A percentile compares a stretch with the other conserved stretches of the same genome.
These are phyloP conservation scores for Caenorhabditis parvicauda DNA, from an alignment of 2,888 invertebrate species.

Conservation along the genomic window DNA sequence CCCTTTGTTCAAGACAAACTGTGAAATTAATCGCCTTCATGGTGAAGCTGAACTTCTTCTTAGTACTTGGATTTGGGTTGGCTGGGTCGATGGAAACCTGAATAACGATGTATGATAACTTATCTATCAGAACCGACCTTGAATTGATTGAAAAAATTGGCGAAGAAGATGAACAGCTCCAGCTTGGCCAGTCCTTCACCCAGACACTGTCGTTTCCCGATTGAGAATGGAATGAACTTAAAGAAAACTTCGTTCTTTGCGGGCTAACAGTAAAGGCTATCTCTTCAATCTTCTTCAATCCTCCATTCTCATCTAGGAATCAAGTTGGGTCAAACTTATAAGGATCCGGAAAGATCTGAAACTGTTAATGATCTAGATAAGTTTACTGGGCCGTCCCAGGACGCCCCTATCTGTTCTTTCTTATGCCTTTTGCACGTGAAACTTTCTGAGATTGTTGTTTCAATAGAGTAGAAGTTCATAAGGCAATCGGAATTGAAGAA, in stretches of 20 bases:
- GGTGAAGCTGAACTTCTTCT: constrained; percentile 19
- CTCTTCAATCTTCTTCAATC: constrained; percentile 22
- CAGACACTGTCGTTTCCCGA: constrained; percentile 38
- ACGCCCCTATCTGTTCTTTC: too few relatives aligned
- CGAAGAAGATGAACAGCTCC: constrained; percentile 35
- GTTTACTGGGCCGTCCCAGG: too few relatives aligned
- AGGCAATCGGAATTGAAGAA: too few relatives aligned
- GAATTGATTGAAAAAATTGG: constrained; percentile 34
- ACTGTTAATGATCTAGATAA: too few relatives aligned
- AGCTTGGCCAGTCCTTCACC: constrained; percentile 35
- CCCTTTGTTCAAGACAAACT: constrained; percentile 13
- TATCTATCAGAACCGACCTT: constrained; percentile 4
- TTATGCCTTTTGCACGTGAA: too few relatives aligned
- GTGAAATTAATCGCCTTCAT: constrained; percentile 20
- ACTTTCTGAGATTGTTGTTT: too few relatives aligned
- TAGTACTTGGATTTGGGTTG: constrained; percentile 8
- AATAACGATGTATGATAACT: neutral
- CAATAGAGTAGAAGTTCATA: too few relatives aligned
- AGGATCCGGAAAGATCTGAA: constrained; percentile 32
- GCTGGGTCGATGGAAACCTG: constrained; percentile 8
- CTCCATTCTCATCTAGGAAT: constrained; percentile 17
- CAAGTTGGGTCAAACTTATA: constrained; percentile 19
- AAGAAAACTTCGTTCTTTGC: neutral
- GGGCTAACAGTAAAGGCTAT: neutral
- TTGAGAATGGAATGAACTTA: constrained; percentile 33